Percentiles rank a stretch among this genome's conserved stretches.
phyloP scores from a whole-genome alignment of 2,797 vertebrate species.

The Agapornis canus region DNA sequence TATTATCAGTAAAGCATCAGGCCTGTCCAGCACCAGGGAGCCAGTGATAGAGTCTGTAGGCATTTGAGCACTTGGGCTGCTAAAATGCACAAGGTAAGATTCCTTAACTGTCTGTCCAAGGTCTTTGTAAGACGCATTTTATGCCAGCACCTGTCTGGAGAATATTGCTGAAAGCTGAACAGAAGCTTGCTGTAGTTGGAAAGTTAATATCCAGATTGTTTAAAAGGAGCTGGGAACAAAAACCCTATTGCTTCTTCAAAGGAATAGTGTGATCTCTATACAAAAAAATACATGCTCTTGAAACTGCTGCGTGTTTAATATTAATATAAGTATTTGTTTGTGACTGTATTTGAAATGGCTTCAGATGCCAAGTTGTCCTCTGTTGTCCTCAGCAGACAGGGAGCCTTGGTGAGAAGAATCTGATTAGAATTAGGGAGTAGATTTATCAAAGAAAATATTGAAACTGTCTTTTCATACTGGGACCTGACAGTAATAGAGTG shows the following conservation, averaged over 20 bases:
- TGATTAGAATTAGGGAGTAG: not conserved
- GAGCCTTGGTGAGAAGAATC: not conserved
- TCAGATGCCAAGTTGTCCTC: constrained; percentile 26
- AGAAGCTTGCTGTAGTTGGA: not conserved
- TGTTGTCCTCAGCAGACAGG: constrained; percentile 14
- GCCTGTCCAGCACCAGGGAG: not conserved
- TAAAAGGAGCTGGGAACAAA: constrained; percentile 43
- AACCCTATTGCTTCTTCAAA: constrained; percentile 41
- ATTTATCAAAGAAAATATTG: constrained; percentile 28
- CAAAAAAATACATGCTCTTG: constrained; percentile 12
- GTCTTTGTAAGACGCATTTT: constrained; percentile 35
- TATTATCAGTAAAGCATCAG: not conserved
- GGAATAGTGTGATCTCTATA: constrained; percentile 5
- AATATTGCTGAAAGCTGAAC: constrained; percentile 34
- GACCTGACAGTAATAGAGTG: not conserved
- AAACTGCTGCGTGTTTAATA: constrained; percentile 28
- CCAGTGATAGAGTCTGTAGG: not conserved
- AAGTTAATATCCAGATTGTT: constrained; percentile 54
- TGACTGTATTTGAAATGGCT: constrained; percentile 36
- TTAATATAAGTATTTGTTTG: constrained; percentile 56
- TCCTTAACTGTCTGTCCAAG: constrained; percentile 41
- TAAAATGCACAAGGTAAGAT: not conserved
- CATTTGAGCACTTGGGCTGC: not conserved
- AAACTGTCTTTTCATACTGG: not conserved
- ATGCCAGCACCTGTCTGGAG: constrained; percentile 40